Evolutionary conservation across 1,140 invertebrate genomes (phyloP).

Genomic region (Holotrichia oblita): DNA sequence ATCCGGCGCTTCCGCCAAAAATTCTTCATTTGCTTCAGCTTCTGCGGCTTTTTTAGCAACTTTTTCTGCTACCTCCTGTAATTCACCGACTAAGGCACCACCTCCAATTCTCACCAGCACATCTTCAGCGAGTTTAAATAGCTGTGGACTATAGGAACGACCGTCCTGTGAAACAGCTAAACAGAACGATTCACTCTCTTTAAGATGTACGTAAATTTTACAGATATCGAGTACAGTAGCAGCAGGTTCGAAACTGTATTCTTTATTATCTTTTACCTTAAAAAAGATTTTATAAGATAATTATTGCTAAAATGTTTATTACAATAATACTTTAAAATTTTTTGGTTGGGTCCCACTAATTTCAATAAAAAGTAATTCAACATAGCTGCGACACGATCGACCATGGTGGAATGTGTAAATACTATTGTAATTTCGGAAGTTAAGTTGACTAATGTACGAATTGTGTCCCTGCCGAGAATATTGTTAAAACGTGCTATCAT

Average conservation of each 20-base stretch:
- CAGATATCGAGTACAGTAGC: slow-evolving; percentile 90
- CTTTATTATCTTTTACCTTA: slow-evolving; percentile 89
- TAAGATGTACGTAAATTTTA: slow-evolving; percentile 90
- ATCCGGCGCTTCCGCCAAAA: slow-evolving; percentile 87
- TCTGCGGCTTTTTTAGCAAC: slow-evolving; percentile 72
- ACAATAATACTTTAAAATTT: slow-evolving; percentile 77
- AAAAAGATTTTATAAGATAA: slow-evolving; percentile 42
- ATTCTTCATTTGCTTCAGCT: slow-evolving; percentile 84
- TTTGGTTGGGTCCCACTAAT: slow-evolving; percentile 88
- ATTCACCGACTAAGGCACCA: slow-evolving; percentile 72
- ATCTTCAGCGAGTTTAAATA: slow-evolving; percentile 83
- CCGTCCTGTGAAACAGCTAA: slow-evolving; percentile 90
- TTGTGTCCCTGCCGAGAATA: slow-evolving; percentile 89
- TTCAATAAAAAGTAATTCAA: slow-evolving; percentile 94
- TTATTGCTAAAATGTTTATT: no score
- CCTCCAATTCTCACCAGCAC: slow-evolving; percentile 84
- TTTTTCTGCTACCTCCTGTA: slow-evolving; percentile 72
- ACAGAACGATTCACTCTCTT: slow-evolving; percentile 81
- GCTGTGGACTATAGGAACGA: slow-evolving; percentile 87
- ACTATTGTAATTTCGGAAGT: slow-evolving; percentile 87
- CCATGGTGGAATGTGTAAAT: slow-evolving; percentile 91
- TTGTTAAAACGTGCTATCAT: slow-evolving; percentile 92
- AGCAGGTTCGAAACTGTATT: slow-evolving; percentile 92
- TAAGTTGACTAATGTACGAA: slow-evolving; percentile 83
- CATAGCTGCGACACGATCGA: slow-evolving; percentile 93